Percentiles rank a stretch among this genome's conserved stretches.
These are phyloP conservation scores for Drosophila nr. perissopoda DNA, from an alignment of 2,888 invertebrate species.

Conservation along the genomic window DNA sequence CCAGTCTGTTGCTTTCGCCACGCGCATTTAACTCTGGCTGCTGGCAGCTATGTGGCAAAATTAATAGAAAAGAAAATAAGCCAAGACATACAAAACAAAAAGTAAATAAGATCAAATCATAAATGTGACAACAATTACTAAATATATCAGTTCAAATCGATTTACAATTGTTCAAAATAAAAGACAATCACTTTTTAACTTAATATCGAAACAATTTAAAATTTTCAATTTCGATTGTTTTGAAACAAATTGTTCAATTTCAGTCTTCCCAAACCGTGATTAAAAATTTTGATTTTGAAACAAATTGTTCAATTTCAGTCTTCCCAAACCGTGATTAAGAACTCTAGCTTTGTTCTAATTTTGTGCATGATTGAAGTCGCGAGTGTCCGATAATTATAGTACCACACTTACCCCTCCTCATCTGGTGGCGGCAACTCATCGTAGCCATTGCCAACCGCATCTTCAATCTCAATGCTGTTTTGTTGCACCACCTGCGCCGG, in stretches of 20 bases:
- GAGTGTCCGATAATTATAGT: neutral
- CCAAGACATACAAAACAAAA: slow-evolving; percentile 48
- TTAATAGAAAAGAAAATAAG: slow-evolving; percentile 45
- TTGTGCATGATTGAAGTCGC: slow-evolving; percentile 1
- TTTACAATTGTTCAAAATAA: neutral
- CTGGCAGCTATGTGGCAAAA: slow-evolving; percentile 45
- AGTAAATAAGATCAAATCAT: slow-evolving; percentile 35
- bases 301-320: slow-evolving; percentile 1
- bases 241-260: neutral
- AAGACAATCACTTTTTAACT: neutral
- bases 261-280: slow-evolving; percentile 12
- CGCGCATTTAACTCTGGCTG: slow-evolving; percentile 56
- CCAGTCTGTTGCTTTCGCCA: slow-evolving; percentile 53
- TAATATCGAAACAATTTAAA: neutral
- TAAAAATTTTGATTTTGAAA: neutral
- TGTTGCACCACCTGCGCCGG: slow-evolving; percentile 72
- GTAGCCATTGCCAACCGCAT: slow-evolving; percentile 83
- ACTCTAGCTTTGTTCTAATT: slow-evolving; percentile 7
- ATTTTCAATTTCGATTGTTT: neutral
- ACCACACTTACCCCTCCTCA: slow-evolving; percentile 76
- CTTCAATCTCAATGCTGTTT: slow-evolving; percentile 84
- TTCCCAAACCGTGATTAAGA: slow-evolving; percentile 1
- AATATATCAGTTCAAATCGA: neutral
- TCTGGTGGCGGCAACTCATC: slow-evolving; percentile 83
- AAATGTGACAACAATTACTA: slow-evolving; percentile 16